Conservation (phyloP, 2,797 vertebrate species). For the Chelmon rostratus region DNA sequence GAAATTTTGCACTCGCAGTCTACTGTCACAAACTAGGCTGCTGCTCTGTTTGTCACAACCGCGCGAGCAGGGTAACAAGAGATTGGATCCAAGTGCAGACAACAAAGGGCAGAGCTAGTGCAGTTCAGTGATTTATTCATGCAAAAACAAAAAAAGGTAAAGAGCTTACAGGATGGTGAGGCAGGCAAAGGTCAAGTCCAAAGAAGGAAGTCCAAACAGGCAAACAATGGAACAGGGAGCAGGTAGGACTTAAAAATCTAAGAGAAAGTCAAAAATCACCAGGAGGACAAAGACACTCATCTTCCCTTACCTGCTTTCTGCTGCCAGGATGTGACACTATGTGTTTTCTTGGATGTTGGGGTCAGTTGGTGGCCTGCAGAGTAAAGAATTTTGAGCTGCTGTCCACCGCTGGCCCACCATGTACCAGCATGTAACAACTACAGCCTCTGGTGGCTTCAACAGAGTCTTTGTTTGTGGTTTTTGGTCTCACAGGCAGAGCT, state of each 20-base stretch:
- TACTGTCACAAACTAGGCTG: neutral
- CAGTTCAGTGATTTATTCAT: too few species aligned
- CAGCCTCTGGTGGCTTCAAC: neutral
- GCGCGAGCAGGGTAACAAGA: too few species aligned
- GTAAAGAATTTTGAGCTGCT: neutral
- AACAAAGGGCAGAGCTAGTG: too few species aligned
- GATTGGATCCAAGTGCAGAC: too few species aligned
- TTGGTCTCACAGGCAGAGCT: neutral
- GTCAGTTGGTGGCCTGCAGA: neutral
- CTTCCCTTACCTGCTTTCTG: neutral
- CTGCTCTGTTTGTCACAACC: neutral
- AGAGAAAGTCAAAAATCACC: too few species aligned
- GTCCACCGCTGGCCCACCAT: neutral
- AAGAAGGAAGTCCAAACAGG: too few species aligned
- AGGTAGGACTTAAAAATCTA: too few species aligned
- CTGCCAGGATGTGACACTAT: neutral
- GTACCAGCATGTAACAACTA: slow-evolving; percentile 1
- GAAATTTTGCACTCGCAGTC: neutral
- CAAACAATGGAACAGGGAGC: too few species aligned
- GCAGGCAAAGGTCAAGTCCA: too few species aligned
- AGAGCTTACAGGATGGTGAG: too few species aligned
- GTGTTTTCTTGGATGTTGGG: neutral
- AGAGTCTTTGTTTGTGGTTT: neutral
- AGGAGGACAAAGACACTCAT: too few species aligned
- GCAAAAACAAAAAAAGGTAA: too few species aligned